phyloP scores from a whole-genome alignment of 2,797 vertebrate species.

The Thalassophryne amazonica region DNA sequence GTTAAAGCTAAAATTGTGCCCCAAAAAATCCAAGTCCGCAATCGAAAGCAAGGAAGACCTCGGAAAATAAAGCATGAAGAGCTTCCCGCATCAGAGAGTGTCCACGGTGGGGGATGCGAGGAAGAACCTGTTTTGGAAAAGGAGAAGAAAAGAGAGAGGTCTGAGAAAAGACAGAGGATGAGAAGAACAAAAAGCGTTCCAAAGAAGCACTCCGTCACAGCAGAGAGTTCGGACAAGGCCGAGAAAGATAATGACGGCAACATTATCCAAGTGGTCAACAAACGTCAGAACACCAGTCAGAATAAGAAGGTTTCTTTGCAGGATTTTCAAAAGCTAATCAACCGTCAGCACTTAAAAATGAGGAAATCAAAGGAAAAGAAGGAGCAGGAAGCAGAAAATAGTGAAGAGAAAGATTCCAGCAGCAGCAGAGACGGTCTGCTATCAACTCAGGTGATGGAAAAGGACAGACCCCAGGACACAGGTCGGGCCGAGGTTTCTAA shows the following conservation, averaged over 20 bases:
- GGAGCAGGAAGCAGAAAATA: not conserved
- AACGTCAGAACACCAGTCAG: not conserved
- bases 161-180: not conserved
- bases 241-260: not conserved
- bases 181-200: not conserved
- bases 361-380: conserved; percentile 7
- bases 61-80: conserved; percentile 1
- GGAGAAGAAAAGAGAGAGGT: not conserved
- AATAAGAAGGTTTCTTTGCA: conserved; percentile 13
- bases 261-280: not conserved
- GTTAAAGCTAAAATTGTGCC: not conserved
- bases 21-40: not conserved
- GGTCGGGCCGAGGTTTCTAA: not conserved
- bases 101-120: not conserved
- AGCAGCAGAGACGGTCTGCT: not conserved
- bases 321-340: conserved; percentile 41
- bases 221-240: not conserved
- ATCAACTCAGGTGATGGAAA: not conserved
- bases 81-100: fast-evolving
- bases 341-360: conserved; percentile 10
- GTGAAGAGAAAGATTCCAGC: not conserved
- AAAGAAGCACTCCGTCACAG: not conserved
- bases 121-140: not conserved
- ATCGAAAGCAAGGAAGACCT: conserved; percentile 42
- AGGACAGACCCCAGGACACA: not conserved